phyloP scores from a whole-genome alignment of 2,797 vertebrate species.

The Rhodeus uyekii region DNA sequence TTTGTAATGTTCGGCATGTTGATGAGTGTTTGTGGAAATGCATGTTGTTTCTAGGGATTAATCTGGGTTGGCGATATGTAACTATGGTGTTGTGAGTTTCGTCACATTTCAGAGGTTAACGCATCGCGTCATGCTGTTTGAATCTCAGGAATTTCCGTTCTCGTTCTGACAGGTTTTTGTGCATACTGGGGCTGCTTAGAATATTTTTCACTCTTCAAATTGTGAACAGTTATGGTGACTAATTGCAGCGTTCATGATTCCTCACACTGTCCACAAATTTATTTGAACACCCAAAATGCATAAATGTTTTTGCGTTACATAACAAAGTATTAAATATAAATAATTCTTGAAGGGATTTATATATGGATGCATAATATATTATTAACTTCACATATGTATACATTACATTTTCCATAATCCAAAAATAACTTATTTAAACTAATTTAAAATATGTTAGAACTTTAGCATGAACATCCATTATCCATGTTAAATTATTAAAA shows the following conservation, averaged over 20 bases:
- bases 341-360: no score
- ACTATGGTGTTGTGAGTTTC: slow-evolving; percentile 5
- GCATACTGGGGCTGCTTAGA: background rate
- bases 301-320: no score
- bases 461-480: background rate
- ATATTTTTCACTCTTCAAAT: background rate
- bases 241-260: background rate
- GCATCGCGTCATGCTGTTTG: background rate
- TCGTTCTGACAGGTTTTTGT: background rate
- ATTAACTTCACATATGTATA: background rate
- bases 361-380: background rate
- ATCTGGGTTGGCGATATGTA: background rate
- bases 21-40: background rate
- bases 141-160: slow-evolving; percentile 41
- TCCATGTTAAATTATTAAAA: background rate
- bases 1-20: slow-evolving; percentile 32
- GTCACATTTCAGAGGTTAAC: slow-evolving; percentile 23
- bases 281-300: background rate
- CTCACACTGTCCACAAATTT: background rate
- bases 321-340: no score
- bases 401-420: background rate
- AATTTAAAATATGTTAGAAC: background rate
- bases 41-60: background rate
- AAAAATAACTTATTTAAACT: background rate
- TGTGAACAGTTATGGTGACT: background rate